Base-by-base conservation (phyloP, 2,888 invertebrate genomes). In the Apeira syringaria region DNA sequence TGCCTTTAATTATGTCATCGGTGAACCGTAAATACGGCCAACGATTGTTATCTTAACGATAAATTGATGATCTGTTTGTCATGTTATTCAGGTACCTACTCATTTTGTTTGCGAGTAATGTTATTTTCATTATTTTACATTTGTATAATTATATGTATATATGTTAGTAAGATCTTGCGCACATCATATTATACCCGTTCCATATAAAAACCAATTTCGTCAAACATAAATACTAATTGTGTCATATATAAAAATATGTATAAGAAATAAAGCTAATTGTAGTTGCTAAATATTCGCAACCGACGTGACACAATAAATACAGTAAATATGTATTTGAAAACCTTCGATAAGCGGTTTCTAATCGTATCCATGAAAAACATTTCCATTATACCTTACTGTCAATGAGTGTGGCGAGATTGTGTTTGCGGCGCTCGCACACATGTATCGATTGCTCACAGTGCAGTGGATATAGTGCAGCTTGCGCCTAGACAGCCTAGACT, bases 1-100 rank as follows among this genome's bases (percentile, higher is more conserved):
- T 55, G 52, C 36, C 36, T 33, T 48, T 53, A 70, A 75, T 74
- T 78, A 73, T 75, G 73, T 74, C 77, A 76, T 59, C 61, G 53
- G 53, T 56, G 48, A 53, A 61, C 49, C 39, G 48, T 52, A 44
- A 50, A 49, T 38, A 31, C 31, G 42, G 27, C 40, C 41, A 54
- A 53, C 45, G 44, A 25, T 38, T 39, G 40, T 44, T 44, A 38
- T 37, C 44, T 36, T 18, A 27, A 29, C 28, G 34, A 38, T 42
- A 27, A n/a, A 45, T 47, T 45, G 30, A 47, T 32, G 41, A 27
- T 35, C 25, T 29, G 34, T 28, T 15, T 32, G 22, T 20, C 37
- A 20, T 29, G 38, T 25, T 22, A n/a, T n/a, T n/a, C n/a, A n/a
- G n/a, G n/a, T n/a, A 32, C 41, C 20, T 51, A n/a, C 34, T 22